Percentiles rank a stretch among this genome's conserved stretches.
Conservation (phyloP, 2,797 vertebrate species). For the Chrysocyon brachyurus region DNA sequence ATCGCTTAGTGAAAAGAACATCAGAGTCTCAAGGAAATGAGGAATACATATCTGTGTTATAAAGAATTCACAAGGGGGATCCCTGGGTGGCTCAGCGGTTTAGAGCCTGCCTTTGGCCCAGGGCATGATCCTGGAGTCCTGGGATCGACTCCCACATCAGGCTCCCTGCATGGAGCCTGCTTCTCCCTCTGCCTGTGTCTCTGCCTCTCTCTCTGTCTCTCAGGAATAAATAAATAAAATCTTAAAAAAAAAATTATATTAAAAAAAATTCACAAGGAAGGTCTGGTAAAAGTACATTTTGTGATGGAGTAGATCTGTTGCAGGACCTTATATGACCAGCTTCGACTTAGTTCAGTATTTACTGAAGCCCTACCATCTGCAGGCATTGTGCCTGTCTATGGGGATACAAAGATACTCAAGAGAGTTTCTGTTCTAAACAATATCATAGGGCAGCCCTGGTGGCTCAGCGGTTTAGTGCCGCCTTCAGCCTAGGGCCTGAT, state of each 20-base stretch:
- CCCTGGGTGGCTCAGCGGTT: too few relatives aligned
- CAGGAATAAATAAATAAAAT: too few relatives aligned
- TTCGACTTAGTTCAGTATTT: slow-evolving; percentile 36
- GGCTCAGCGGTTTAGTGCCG: too few relatives aligned
- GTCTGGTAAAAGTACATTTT: neutral
- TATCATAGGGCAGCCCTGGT: neutral
- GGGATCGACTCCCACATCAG: too few relatives aligned
- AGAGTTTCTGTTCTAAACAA: neutral
- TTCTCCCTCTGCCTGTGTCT: too few relatives aligned
- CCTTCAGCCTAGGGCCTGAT: too few relatives aligned
- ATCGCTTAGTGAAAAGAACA: slow-evolving; percentile 28
- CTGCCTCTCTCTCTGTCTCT: too few relatives aligned
- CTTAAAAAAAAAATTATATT: too few relatives aligned
- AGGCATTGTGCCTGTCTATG: neutral
- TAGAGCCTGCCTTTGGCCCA: too few relatives aligned
- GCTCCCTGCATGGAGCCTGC: too few relatives aligned
- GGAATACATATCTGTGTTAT: neutral
- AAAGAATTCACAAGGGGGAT: neutral
- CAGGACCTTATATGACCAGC: neutral
- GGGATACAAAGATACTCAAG: neutral
- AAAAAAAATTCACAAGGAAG: neutral
- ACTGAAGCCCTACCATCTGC: neutral
- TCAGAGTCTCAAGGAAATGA: slow-evolving; percentile 5
- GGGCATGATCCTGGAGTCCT: too few relatives aligned
- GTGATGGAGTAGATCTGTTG: neutral